These are phyloP conservation scores for Bubalus kerabau DNA, from an alignment of 2,113 vertebrate genomes.

Conservation along the genomic window DNA sequence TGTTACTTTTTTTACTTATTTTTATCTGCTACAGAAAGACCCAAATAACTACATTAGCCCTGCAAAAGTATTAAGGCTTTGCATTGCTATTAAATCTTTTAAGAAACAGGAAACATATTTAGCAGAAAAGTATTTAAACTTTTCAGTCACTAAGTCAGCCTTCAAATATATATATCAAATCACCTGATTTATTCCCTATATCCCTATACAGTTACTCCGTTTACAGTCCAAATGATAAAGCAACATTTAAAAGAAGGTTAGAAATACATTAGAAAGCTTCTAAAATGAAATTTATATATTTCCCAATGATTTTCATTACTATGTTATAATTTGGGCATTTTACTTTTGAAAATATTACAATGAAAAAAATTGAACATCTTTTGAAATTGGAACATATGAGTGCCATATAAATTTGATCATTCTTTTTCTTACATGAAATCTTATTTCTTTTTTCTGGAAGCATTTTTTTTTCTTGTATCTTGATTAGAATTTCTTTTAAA, in stretches of 20 bases:
- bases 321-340: not conserved
- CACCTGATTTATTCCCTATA: fast-evolving
- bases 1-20: not conserved
- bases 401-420: not conserved
- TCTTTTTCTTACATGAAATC: not conserved
- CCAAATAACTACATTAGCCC: not conserved
- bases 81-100: not conserved
- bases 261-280: not conserved
- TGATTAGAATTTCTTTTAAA: not conserved
- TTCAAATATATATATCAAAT: not conserved
- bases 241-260: not conserved
- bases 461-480: not conserved
- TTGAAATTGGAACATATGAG: not conserved
- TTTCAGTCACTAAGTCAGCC: not conserved
- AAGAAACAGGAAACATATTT: not conserved
- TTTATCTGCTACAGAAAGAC: not conserved
- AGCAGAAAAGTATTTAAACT: not conserved
- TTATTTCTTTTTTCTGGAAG: not conserved
- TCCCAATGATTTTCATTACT: not conserved
- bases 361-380: not conserved
- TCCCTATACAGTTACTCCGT: not conserved
- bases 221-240: not conserved
- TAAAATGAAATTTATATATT: not conserved
- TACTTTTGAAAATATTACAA: not conserved
- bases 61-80: not conserved